A percentile compares a stretch with the other conserved stretches of the same genome.
Conservation (phyloP, 2,797 vertebrate genomes). For the Spinibarbus caldwelli region DNA sequence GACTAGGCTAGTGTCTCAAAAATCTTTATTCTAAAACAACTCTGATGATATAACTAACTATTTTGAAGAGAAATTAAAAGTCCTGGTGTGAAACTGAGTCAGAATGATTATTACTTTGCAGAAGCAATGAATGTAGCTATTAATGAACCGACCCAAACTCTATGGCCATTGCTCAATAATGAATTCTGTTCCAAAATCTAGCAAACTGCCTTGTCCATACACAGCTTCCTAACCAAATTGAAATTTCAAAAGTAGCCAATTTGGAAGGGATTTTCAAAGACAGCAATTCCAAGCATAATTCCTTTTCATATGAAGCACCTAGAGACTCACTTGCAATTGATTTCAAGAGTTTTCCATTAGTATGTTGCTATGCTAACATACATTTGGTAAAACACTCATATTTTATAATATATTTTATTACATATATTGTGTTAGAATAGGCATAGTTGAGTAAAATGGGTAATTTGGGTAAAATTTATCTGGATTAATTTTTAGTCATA, state of each 20-base stretch:
- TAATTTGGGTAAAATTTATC: neutral
- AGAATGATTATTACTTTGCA: slow-evolving; percentile 14
- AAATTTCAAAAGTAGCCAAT: neutral
- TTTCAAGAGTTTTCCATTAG: neutral
- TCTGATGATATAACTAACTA: slow-evolving; percentile 2
- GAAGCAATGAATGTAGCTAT: neutral
- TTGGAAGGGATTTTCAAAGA: neutral
- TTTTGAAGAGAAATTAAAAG: neutral
- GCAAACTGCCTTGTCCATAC: neutral
- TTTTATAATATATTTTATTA: neutral
- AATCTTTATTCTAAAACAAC: neutral
- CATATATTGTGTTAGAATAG: neutral
- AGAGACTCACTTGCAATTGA: neutral
- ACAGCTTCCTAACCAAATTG: neutral
- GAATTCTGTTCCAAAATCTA: neutral
- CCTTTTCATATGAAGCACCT: neutral
- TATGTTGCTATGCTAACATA: neutral
- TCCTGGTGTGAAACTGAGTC: neutral
- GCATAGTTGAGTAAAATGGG: neutral
- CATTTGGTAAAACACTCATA: neutral
- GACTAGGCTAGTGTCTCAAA: neutral
- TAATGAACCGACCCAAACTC: neutral
- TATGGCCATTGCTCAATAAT: neutral
- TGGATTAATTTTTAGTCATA: neutral
- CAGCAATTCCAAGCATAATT: neutral